Base-by-base conservation (phyloP, 2,888 invertebrate species). In the Seira ritae region DNA sequence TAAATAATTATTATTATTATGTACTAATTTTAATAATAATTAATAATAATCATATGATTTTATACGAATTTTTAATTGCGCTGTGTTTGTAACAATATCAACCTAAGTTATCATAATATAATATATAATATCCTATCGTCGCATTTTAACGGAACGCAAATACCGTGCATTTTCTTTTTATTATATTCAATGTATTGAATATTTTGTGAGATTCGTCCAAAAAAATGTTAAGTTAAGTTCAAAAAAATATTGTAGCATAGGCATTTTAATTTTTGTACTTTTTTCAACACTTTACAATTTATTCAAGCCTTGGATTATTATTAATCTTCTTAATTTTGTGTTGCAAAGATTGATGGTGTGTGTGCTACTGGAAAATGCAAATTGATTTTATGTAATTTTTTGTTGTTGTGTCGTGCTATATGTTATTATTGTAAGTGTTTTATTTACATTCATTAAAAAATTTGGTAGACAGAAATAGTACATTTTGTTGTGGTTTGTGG, bases 61-160 rank as follows among this genome's bases (percentile, higher is more conserved):
- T 80, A 10, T 80, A 80, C 55, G 73, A 68, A 72, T 80, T 80
- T 73, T 80, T 80, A 80, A 73, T 73, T 62, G 37, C 60, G 20
- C 17, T 72, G 62, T 72, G 55, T 31, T 31, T 31, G 8, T 31
- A 31, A 31, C 31, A 31, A 31, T 31, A 31, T 31, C 8, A 4
- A 31, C 31, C 31, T 31, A 31, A 2, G 31, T 31, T 31, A 31
- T 31, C 31, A 31, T 31, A 2, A 31, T 31, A 31, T 31, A 4
- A 31, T 31, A 31, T n/a, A n/a, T n/a, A 31, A 8, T 31, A 31
- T 31, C 31, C 8, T 31, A 31, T 8, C 31, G 31, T 31, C 31
- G 31, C 31, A 31, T 31, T 31, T 31, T 31, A 31, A 31, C 31
- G 31, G 31, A 31, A 31, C 31, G 31, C 31, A 31, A 31, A 31